Evolutionary conservation across 1,140 invertebrate species (phyloP).

Genomic region (Drosophila micromelanica): DNA sequence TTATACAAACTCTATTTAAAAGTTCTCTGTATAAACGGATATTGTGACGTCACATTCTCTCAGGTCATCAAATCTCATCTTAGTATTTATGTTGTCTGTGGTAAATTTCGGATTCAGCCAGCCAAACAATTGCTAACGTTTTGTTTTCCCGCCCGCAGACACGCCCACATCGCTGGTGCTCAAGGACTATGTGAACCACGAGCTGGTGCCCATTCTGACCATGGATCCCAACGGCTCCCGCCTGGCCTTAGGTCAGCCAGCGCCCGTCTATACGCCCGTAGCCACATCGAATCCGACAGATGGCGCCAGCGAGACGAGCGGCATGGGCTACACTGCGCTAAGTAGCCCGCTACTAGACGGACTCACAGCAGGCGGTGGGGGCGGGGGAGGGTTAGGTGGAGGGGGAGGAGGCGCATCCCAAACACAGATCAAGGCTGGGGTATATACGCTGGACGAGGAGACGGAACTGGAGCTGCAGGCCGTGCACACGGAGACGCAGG

Average conservation of each 20-base stretch:
- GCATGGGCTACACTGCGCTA: slow-evolving; percentile 48
- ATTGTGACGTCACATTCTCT: too few species aligned
- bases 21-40: too few species aligned
- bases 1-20: too few species aligned
- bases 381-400: too few species aligned
- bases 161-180: slow-evolving; percentile 86
- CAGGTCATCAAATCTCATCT: too few species aligned
- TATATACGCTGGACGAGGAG: slow-evolving; percentile 88
- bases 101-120: neutral
- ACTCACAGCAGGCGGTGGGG: slow-evolving; percentile 41
- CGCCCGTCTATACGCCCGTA: slow-evolving; percentile 46
- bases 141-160: slow-evolving; percentile 83
- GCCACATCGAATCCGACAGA: slow-evolving; percentile 16
- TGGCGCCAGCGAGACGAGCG: slow-evolving; percentile 29
- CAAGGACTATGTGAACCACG: slow-evolving; percentile 82
- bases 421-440: slow-evolving; percentile 75
- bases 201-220: slow-evolving; percentile 82
- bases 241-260: slow-evolving; percentile 10
- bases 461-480: slow-evolving; percentile 86
- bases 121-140: neutral
- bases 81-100: too few species aligned
- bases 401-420: neutral
- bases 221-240: slow-evolving; percentile 76
- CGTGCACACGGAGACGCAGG: slow-evolving; percentile 84
- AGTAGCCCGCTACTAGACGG: slow-evolving; percentile 68